phyloP scores from a whole-genome alignment of 2,113 vertebrate genomes.

The Gavialis gangeticus region DNA sequence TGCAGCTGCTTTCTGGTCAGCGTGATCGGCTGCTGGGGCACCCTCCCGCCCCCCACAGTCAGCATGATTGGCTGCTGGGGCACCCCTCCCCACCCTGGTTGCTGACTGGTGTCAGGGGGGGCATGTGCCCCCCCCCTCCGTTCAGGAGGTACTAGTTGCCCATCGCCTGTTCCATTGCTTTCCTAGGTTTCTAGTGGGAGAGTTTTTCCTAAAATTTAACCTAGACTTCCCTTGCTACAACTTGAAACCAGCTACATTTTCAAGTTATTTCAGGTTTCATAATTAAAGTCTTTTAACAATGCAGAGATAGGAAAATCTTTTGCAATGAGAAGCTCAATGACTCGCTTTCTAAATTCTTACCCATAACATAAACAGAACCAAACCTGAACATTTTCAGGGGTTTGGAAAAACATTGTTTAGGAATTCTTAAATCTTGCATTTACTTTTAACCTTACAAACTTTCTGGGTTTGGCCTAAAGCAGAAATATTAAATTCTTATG shows the following conservation, averaged over 20 bases:
- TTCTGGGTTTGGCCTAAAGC: not conserved
- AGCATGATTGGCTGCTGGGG: no score
- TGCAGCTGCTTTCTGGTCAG: no score
- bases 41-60: no score
- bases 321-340: not conserved
- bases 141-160: no score
- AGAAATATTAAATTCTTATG: not conserved
- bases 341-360: accelerated
- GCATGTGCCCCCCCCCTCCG: no score
- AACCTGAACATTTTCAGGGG: not conserved
- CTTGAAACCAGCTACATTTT: not conserved
- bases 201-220: no score
- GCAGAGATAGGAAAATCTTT: not conserved
- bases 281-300: not conserved
- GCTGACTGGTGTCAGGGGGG: no score
- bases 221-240: no score
- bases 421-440: not conserved
- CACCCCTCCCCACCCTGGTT: no score
- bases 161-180: no score
- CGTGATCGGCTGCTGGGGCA: no score
- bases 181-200: no score
- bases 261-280: not conserved
- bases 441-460: not conserved
- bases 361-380: not conserved
- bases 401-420: not conserved